These are phyloP conservation scores for Equus quagga DNA, from an alignment of 2,113 vertebrate genomes.

Conservation along the genomic window DNA sequence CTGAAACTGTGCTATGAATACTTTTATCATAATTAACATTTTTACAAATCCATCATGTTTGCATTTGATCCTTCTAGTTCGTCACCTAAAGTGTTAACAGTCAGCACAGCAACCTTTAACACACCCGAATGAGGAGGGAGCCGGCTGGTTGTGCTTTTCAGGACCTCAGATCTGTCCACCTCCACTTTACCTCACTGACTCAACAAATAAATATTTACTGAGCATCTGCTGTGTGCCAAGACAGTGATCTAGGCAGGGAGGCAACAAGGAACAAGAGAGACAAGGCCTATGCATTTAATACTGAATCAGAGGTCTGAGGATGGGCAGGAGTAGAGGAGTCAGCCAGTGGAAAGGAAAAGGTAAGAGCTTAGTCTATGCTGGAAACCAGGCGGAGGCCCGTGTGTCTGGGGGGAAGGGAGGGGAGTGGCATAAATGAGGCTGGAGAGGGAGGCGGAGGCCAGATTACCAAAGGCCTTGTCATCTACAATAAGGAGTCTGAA, in stretches of 20 bases:
- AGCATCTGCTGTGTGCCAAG: background rate
- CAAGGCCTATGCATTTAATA: background rate
- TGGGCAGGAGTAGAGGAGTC: background rate
- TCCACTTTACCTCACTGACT: background rate
- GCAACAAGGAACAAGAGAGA: background rate
- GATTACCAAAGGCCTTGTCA: background rate
- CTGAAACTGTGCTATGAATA: background rate
- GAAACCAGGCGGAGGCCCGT: background rate
- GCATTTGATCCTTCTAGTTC: background rate
- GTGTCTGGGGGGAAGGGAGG: background rate
- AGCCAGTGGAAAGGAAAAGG: background rate
- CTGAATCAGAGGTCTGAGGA: background rate
- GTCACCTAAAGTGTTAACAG: background rate
- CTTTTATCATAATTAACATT: background rate
- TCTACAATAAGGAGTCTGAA: background rate
- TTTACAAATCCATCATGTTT: constrained; percentile 19
- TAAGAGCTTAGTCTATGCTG: background rate
- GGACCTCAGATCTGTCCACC: background rate
- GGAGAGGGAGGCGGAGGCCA: background rate
- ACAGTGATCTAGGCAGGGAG: background rate
- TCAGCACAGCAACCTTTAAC: background rate
- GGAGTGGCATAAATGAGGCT: background rate
- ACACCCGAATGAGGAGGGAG: background rate
- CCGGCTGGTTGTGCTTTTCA: background rate
- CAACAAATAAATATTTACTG: background rate